Conservation (phyloP, 2,797 vertebrate species). For the Galagoides demidoff region DNA sequence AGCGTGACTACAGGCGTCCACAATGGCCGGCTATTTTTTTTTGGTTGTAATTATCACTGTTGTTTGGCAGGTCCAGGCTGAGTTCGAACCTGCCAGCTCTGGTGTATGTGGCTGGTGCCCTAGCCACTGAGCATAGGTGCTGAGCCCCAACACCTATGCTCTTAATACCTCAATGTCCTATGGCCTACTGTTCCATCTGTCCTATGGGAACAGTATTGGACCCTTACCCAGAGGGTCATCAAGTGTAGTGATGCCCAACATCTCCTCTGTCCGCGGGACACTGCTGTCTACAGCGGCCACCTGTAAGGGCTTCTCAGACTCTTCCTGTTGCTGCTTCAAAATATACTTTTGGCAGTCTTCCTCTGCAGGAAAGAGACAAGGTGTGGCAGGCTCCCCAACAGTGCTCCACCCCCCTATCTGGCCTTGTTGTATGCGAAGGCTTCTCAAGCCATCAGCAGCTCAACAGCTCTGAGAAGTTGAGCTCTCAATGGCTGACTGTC, state of each 20-base stretch:
- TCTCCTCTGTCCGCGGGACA: constrained; percentile 84
- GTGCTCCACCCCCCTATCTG: not conserved
- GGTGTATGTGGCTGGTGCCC: too few relatives aligned
- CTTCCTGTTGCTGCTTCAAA: constrained; percentile 81
- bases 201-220: fast-evolving
- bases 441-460: not conserved
- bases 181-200: not conserved
- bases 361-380: constrained; percentile 85
- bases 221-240: constrained; percentile 91
- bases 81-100: too few relatives aligned
- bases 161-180: not conserved
- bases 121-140: too few relatives aligned
- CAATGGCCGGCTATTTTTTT: too few relatives aligned
- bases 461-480: not conserved
- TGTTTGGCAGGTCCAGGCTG: too few relatives aligned
- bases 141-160: not conserved
- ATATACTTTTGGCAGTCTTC: constrained; percentile 91
- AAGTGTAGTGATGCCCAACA: constrained; percentile 89
- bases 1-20: too few relatives aligned
- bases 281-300: constrained; percentile 95
- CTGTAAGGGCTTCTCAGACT: constrained; percentile 91
- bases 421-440: not conserved
- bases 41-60: too few relatives aligned
- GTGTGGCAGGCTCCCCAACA: not conserved
- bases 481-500: not conserved